phyloP scores from a whole-genome alignment of 2,888 invertebrate genomes.

The Lobophora halterata region DNA sequence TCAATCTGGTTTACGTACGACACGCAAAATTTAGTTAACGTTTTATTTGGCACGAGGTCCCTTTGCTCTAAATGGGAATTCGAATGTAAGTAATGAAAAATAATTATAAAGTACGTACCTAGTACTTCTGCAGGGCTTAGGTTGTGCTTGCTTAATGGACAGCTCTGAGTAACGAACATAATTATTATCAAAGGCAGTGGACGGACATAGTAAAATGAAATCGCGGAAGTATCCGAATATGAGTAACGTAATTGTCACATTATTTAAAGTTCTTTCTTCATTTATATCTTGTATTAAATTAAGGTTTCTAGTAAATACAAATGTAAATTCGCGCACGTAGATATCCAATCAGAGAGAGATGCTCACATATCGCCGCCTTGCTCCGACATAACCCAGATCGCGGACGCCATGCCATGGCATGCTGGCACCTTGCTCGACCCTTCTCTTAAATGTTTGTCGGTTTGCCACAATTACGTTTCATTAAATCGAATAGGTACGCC shows the following conservation, averaged over 20 bases:
- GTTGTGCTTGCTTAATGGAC: background rate
- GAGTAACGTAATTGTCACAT: too few relatives aligned
- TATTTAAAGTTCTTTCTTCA: conserved; percentile 6
- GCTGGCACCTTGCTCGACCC: conserved; percentile 58
- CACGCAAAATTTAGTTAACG: conserved; percentile 27
- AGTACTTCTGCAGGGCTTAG: conserved; percentile 1
- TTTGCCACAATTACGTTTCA: conserved; percentile 45
- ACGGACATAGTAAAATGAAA: too few relatives aligned
- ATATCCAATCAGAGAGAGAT: conserved; percentile 45
- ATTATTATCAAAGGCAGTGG: too few relatives aligned
- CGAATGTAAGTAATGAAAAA: conserved; percentile 8
- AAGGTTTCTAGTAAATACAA: conserved; percentile 30
- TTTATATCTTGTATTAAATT: conserved; percentile 17
- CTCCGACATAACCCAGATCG: conserved; percentile 56
- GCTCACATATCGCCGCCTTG: conserved; percentile 39
- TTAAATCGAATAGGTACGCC: conserved; percentile 36
- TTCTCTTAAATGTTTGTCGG: conserved; percentile 48
- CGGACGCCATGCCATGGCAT: conserved; percentile 43
- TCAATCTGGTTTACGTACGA: conserved; percentile 24
- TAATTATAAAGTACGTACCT: conserved; percentile 8
- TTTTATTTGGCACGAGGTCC: conserved; percentile 30
- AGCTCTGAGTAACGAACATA: too few relatives aligned
- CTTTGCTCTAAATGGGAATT: conserved; percentile 20
- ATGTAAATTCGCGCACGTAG: conserved; percentile 29
- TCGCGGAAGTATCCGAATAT: too few relatives aligned